Evolutionary conservation across 2,113 vertebrate species (phyloP), one percentile per base, ranked within the genome.

Genomic region (Amphiprion ocellaris): DNA sequence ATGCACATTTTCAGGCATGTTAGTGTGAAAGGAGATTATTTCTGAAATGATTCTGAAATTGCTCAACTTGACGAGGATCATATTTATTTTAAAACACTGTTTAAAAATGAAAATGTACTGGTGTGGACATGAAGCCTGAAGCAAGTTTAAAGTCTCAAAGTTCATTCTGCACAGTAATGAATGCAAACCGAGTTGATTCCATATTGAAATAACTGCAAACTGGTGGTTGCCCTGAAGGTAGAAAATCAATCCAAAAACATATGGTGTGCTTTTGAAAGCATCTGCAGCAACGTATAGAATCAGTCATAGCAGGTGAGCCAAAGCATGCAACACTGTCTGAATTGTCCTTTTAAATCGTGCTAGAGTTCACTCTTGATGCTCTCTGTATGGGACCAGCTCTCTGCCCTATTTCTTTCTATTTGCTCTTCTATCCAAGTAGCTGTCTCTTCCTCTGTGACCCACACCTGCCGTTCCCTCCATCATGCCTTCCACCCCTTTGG

Each of bases 401-500:
- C 74, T 77, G 62, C 62, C 77, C 77, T 67, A 84, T 74, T 86
- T 86, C 66, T 82, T 59, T 47, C 33, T 53, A 23, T 70, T 72
- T 72, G 41, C 65, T 77, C 67, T 67, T 72, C 73, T 68, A 50
- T 74, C 72, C 37, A 56, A 83, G 67, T 33, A 54, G 66, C 56
- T 63, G 59, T 67, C 81, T 81, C 69, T 67, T 69, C 79, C 69
- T 80, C 26, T 49, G 50, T 82, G 88, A 90, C 90, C 87, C 77
- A 80, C 82, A 89, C 92, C 89, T 92, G 88, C 46, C 44, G 41
- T 74, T 83, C 82, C 77, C 81, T 66, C 77, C 81, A 46, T 69
- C 88, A 83, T 77, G 77, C 53, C 66, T 54, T 81, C 77, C 66
- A 68, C 81, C 86, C 33, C 79, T 67, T 81, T 69, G 69, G 72